Conservation (phyloP, 2,113 vertebrate genomes). For the Formicarius rufipectus region DNA sequence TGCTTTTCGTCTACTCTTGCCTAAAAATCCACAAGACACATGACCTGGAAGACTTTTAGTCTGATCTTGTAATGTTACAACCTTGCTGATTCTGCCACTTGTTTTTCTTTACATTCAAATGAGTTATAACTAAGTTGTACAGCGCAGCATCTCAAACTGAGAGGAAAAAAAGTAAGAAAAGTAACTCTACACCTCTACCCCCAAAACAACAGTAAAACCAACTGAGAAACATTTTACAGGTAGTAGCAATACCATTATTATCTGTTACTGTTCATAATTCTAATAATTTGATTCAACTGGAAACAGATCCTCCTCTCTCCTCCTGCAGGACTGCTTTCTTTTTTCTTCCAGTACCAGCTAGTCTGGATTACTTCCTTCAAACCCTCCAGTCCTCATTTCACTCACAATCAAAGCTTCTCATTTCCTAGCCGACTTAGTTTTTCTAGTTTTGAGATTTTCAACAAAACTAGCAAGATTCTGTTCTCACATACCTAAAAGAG, state of each 20-base stretch:
- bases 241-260: conserved; percentile 2
- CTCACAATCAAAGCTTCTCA: background rate
- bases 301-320: background rate
- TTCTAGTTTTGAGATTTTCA: background rate
- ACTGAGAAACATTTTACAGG: background rate
- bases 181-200: background rate
- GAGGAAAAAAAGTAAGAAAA: background rate
- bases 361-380: background rate
- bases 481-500: background rate
- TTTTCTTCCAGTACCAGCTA: background rate
- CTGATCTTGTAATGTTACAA: background rate
- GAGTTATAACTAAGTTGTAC: background rate
- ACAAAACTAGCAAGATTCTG: background rate
- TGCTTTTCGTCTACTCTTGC: background rate
- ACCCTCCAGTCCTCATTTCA: background rate
- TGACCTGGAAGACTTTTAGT: background rate
- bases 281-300: background rate
- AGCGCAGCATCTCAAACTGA: background rate
- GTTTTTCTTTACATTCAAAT: background rate
- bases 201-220: background rate
- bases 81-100: background rate
- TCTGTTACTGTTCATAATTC: background rate
- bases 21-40: background rate
- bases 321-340: background rate
- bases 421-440: background rate